A percentile compares a stretch with the other conserved stretches of the same genome.
Conservation (phyloP, 2,113 vertebrate genomes). For the Coreoperca whiteheadi region DNA sequence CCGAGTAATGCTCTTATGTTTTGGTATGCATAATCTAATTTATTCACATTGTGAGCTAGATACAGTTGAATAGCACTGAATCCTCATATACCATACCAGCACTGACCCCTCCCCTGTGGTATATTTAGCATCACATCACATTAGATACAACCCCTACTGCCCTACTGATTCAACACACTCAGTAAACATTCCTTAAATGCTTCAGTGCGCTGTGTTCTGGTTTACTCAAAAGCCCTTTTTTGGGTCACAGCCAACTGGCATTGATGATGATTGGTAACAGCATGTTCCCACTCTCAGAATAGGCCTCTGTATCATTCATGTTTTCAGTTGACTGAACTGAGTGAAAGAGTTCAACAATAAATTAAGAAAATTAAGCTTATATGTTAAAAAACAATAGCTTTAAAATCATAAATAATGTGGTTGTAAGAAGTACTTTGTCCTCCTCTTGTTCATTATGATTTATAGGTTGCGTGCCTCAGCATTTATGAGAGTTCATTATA, state of each 20-base stretch:
- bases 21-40: constrained; percentile 17
- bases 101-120: constrained; percentile 12
- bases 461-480: neutral
- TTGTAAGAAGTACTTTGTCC: neutral
- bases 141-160: constrained; percentile 5
- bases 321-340: constrained; percentile 4
- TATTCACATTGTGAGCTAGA: constrained; percentile 25
- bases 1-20: constrained; percentile 34
- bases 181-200: constrained; percentile 51
- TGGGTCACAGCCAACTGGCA: constrained; percentile 27
- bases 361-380: neutral
- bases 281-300: constrained; percentile 25
- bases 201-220: neutral
- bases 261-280: constrained; percentile 22
- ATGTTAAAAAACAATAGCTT: neutral
- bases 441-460: constrained; percentile 1
- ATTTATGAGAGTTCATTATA: neutral
- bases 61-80: constrained; percentile 2
- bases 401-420: neutral
- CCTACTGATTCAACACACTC: constrained; percentile 19
- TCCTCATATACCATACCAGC: neutral
- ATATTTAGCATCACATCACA: constrained; percentile 33
- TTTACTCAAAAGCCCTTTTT: constrained; percentile 17
- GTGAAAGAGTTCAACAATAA: neutral
- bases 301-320: neutral